phyloP scores from a whole-genome alignment of 2,888 invertebrate species.

The Tenthredo amoena region DNA sequence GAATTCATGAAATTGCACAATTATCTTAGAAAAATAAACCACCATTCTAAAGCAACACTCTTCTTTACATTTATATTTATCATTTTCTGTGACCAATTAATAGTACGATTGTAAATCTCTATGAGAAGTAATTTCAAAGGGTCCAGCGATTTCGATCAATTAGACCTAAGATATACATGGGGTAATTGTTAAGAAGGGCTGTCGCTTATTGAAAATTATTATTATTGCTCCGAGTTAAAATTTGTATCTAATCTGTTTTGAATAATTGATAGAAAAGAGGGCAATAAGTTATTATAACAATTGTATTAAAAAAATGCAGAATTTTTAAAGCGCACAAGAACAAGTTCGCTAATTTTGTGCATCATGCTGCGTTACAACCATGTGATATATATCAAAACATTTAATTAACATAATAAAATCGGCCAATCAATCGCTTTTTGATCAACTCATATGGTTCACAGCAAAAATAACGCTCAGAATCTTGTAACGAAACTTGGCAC shows the following conservation, averaged over 20 bases:
- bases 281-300: not conserved
- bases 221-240: not conserved
- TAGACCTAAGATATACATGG: conserved; percentile 27
- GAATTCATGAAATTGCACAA: conserved; percentile 37
- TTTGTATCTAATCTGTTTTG: not conserved
- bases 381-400: conserved; percentile 23
- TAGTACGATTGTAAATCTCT: conserved; percentile 16
- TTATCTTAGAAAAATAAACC: conserved; percentile 26
- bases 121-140: not conserved
- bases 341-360: conserved; percentile 22
- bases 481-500: not conserved
- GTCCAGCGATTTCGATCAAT: conserved; percentile 13
- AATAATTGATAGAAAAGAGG: not conserved
- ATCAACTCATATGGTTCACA: not conserved
- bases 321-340: not conserved
- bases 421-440: not conserved
- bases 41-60: not conserved
- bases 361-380: conserved; percentile 25
- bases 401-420: not conserved
- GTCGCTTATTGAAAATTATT: not conserved
- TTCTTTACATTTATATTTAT: not conserved
- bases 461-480: not conserved
- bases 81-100: conserved; percentile 3
- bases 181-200: conserved; percentile 41
- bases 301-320: not conserved